phyloP scores from a whole-genome alignment of 2,113 vertebrate species.

The Chelonoidis abingdonii region DNA sequence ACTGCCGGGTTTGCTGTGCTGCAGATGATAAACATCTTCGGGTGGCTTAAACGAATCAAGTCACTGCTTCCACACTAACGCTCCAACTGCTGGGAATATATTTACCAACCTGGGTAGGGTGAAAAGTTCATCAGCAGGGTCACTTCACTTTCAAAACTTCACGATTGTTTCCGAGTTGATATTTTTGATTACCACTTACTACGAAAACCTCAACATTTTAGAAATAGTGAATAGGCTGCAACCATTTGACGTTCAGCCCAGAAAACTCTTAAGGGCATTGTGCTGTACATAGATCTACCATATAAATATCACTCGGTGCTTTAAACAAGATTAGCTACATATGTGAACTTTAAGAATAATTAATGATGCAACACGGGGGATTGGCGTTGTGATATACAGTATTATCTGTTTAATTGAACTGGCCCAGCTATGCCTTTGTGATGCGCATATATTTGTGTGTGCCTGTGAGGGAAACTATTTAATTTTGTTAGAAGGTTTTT shows the following conservation, averaged over 20 bases:
- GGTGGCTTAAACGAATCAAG: slow-evolving; percentile 51
- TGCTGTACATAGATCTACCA: not conserved
- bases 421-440: not conserved
- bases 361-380: not conserved
- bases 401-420: not conserved
- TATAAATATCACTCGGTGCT: not conserved
- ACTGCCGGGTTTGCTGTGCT: not conserved
- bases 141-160: not conserved
- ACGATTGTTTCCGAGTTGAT: fast-evolving
- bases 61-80: not conserved
- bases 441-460: too few relatives aligned
- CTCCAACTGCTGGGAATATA: not conserved
- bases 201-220: too few relatives aligned
- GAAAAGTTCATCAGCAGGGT: not conserved
- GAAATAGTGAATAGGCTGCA: not conserved
- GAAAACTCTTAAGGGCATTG: not conserved
- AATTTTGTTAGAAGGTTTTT: too few relatives aligned
- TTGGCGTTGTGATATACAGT: not conserved
- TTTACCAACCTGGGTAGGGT: not conserved
- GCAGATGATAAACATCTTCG: slow-evolving; percentile 46
- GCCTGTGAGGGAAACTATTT: too few relatives aligned
- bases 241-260: not conserved
- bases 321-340: not conserved
- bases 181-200: not conserved
- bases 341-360: too few relatives aligned